Conservation (phyloP, 2,888 invertebrate genomes). For the Cantharis lateralis region DNA sequence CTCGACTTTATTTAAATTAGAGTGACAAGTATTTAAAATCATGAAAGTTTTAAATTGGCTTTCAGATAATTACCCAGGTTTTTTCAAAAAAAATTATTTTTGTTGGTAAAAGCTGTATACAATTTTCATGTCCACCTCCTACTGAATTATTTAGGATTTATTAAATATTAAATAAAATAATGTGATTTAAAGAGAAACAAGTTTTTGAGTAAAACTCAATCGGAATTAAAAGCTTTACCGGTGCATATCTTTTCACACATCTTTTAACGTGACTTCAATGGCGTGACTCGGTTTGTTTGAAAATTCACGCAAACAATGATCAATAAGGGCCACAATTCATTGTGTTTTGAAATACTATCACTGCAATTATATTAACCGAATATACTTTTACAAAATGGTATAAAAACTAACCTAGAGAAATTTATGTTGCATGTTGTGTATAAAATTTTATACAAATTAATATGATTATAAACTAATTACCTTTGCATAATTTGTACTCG, state of each 20-base stretch:
- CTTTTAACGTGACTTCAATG: constrained; percentile 38
- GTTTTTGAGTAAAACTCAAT: background rate
- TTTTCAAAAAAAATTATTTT: background rate
- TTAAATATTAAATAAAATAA: background rate
- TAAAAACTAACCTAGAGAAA: background rate
- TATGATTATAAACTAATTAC: no score
- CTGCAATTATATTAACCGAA: background rate
- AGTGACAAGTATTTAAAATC: no score
- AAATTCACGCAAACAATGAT: constrained; percentile 1
- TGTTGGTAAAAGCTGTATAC: background rate
- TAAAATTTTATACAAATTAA: background rate
- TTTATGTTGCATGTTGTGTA: background rate
- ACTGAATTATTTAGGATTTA: background rate
- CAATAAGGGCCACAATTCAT: background rate
- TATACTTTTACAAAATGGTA: background rate
- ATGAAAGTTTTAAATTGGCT: background rate
- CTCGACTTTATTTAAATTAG: no score
- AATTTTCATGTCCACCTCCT: background rate
- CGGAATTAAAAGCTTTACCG: background rate
- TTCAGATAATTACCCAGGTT: background rate
- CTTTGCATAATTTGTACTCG: no score
- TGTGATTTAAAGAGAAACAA: background rate
- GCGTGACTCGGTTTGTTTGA: constrained; percentile 30
- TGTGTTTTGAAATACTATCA: background rate
- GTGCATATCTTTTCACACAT: constrained; percentile 37